Percentiles rank a stretch among this genome's conserved stretches.
Evolutionary conservation across 2,113 vertebrate species (phyloP).

Genomic region (Crotalus helleri): DNA sequence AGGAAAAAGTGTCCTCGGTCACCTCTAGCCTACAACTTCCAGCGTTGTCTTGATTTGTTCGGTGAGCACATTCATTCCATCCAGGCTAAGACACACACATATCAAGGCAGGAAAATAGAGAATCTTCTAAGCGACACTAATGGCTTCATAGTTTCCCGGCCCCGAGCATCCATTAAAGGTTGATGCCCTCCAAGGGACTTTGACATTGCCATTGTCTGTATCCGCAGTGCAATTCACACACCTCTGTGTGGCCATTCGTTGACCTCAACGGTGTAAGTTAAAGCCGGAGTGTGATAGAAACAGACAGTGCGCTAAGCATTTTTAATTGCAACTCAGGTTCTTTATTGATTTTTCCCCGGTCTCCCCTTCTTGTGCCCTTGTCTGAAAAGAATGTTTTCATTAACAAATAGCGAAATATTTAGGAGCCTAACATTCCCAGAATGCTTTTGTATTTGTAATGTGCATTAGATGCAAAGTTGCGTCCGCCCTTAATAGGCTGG

Average conservation of each 20-base stretch:
- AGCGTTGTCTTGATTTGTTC: not conserved
- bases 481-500: constrained; percentile 61
- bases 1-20: not conserved
- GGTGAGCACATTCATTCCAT: not conserved
- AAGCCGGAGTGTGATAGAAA: constrained; percentile 56
- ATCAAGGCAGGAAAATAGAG: fast-evolving
- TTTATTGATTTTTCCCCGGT: constrained; percentile 19
- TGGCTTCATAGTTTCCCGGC: not conserved
- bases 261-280: constrained; percentile 60
- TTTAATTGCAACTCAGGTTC: constrained; percentile 61
- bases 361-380: constrained; percentile 1
- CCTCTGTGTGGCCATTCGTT: constrained; percentile 30
- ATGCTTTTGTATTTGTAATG: constrained; percentile 54
- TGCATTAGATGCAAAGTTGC: constrained; percentile 62
- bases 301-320: constrained; percentile 49
- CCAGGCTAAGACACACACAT: fast-evolving
- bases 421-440: constrained; percentile 50
- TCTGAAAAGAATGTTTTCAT: constrained; percentile 63
- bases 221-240: not conserved
- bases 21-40: not conserved
- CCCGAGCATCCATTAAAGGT: constrained; percentile 9
- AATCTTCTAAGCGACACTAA: not conserved
- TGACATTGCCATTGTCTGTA: not conserved
- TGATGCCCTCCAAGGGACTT: not conserved
- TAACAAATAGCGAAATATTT: constrained; percentile 63